phyloP scores from a whole-genome alignment of 2,888 invertebrate genomes.

The Salpingus planirostris region DNA sequence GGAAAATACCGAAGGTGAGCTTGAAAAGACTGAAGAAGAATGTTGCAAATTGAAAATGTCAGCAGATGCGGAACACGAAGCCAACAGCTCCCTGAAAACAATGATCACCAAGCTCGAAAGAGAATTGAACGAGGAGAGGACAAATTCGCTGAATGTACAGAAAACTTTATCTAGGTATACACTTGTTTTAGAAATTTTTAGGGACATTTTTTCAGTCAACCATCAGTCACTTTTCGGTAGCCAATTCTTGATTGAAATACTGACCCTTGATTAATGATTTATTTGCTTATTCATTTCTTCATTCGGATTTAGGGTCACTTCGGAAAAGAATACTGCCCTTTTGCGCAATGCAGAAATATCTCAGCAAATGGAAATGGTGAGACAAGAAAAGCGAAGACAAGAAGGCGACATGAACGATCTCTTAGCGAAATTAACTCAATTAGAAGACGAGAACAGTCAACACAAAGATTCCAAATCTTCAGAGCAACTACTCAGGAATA shows the following conservation, averaged over 20 bases:
- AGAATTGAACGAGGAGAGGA: slow-evolving; percentile 46
- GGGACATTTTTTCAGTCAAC: background rate
- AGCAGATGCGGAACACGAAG: slow-evolving; percentile 48
- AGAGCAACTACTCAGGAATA: slow-evolving; percentile 45
- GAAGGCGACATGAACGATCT: slow-evolving; percentile 56
- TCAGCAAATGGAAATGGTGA: slow-evolving; percentile 67
- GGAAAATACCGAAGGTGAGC: slow-evolving; percentile 40
- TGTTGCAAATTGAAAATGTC: slow-evolving; percentile 44
- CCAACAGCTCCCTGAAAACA: slow-evolving; percentile 45
- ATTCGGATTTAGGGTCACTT: slow-evolving; percentile 59
- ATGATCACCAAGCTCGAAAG: slow-evolving; percentile 46
- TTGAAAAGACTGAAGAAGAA: slow-evolving; percentile 45
- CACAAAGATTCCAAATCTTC: slow-evolving; percentile 38
- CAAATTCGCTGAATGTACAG: slow-evolving; percentile 42
- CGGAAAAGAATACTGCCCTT: slow-evolving; percentile 66
- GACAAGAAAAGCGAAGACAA: slow-evolving; percentile 63
- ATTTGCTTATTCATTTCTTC: too few relatives aligned
- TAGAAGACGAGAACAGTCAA: slow-evolving; percentile 44
- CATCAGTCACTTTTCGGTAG: too few relatives aligned
- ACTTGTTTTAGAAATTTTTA: slow-evolving; percentile 3
- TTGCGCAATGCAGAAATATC: slow-evolving; percentile 75
- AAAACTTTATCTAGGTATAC: slow-evolving; percentile 40
- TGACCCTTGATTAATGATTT: too few relatives aligned
- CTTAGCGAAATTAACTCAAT: slow-evolving; percentile 46
- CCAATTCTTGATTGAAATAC: background rate